These are phyloP conservation scores for Tetranychus urticae DNA, from an alignment of 1,140 invertebrate genomes.

Conservation along the genomic window DNA sequence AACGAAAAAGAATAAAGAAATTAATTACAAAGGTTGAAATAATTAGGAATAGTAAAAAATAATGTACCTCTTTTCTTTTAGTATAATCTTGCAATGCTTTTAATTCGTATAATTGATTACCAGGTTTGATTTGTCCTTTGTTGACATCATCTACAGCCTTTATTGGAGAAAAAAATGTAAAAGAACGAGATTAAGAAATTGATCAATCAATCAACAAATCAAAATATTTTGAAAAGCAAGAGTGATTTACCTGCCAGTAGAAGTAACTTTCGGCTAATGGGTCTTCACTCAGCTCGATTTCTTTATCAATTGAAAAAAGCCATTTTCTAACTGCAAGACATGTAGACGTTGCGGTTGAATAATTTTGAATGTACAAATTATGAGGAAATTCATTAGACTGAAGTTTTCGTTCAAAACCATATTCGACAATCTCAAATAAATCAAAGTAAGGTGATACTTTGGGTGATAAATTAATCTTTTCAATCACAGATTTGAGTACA, in stretches of 20 bases:
- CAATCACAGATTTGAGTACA: slow-evolving; percentile 67
- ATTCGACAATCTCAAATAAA: slow-evolving; percentile 92
- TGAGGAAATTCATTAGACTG: slow-evolving; percentile 76
- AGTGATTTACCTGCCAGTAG: slow-evolving; percentile 36
- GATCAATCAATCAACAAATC: neutral
- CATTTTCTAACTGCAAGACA: slow-evolving; percentile 82
- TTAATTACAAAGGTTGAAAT: neutral
- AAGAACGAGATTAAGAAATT: neutral
- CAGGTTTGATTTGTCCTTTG: slow-evolving; percentile 63
- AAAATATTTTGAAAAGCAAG: slow-evolving; percentile 12
- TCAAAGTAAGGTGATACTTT: slow-evolving; percentile 75
- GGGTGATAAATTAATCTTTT: slow-evolving; percentile 53
- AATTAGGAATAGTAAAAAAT: neutral
- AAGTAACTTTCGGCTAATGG: slow-evolving; percentile 41
- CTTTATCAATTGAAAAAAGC: slow-evolving; percentile 58
- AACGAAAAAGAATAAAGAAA: neutral
- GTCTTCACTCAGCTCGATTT: slow-evolving; percentile 36
- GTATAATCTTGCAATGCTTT: slow-evolving; percentile 77
- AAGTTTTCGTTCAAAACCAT: slow-evolving; percentile 83
- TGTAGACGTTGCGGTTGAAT: slow-evolving; percentile 87
- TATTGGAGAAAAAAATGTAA: slow-evolving; percentile 9
- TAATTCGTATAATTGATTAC: slow-evolving; percentile 71
- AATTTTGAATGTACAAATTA: slow-evolving; percentile 94
- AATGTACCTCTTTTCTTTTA: slow-evolving; percentile 45
- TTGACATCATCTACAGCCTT: slow-evolving; percentile 80